Conservation (phyloP, 2,113 vertebrate genomes). For the Tetrax tetrax region DNA sequence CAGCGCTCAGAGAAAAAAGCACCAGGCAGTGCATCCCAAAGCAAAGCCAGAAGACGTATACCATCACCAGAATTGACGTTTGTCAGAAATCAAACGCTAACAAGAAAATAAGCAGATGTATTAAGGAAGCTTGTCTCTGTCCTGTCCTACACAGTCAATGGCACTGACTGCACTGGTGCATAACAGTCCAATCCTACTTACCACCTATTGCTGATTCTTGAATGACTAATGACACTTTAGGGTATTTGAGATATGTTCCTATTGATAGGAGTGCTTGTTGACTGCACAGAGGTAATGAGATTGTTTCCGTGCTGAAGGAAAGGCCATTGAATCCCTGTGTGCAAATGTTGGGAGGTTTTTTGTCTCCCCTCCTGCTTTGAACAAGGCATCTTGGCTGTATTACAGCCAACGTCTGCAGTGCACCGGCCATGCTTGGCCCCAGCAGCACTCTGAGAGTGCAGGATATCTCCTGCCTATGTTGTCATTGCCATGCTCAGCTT, state of each 20-base stretch:
- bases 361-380: neutral
- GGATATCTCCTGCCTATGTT: neutral
- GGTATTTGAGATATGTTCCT: neutral
- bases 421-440: neutral
- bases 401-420: neutral
- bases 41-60: neutral
- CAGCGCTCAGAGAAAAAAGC: neutral
- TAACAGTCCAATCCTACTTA: neutral
- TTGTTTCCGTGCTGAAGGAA: neutral
- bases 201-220: neutral
- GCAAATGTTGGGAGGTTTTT: neutral
- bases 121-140: neutral
- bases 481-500: neutral
- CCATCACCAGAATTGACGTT: neutral
- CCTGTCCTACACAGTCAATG: neutral
- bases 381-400: neutral
- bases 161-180: accelerated
- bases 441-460: neutral
- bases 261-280: neutral
- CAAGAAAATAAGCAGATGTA: neutral
- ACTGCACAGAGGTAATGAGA: neutral
- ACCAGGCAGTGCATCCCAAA: neutral
- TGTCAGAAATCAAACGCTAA: neutral
- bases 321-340: neutral
- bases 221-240: neutral